Conservation (phyloP, 1,140 invertebrate species). For the Drosophila hydei region DNA sequence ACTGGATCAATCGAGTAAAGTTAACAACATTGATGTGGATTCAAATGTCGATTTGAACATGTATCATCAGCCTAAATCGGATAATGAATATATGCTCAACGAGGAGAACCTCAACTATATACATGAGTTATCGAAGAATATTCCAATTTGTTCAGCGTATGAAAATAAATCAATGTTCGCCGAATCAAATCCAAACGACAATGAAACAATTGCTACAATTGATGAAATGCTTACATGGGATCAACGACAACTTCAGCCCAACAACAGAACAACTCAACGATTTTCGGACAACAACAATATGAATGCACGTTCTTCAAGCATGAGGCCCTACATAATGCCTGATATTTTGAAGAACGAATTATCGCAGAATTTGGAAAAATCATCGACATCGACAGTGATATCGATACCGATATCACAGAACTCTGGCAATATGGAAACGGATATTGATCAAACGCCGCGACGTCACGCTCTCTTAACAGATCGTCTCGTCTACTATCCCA, state of each 20-base stretch:
- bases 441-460: conserved; percentile 35
- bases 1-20: background rate
- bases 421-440: conserved; percentile 30
- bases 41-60: background rate
- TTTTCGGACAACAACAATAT: background rate
- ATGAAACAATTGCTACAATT: conserved; percentile 33
- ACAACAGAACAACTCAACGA: background rate
- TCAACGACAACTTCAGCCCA: conserved; percentile 17
- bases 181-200: conserved; percentile 7
- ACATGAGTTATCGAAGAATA: conserved; percentile 79
- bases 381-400: no score
- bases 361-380: background rate
- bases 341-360: conserved; percentile 60
- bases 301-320: background rate
- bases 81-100: conserved; percentile 54
- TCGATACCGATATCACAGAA: no score
- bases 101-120: conserved; percentile 83
- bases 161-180: conserved; percentile 81
- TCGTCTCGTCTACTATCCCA: conserved; percentile 75
- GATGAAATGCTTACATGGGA: conserved; percentile 68
- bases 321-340: conserved; percentile 39
- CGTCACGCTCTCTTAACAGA: conserved; percentile 62
- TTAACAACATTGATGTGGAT: background rate
- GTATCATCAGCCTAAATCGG: background rate
- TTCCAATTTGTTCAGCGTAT: conserved; percentile 80